Base-by-base conservation (phyloP, 2,113 vertebrate species). In the Regulus satrapa region DNA sequence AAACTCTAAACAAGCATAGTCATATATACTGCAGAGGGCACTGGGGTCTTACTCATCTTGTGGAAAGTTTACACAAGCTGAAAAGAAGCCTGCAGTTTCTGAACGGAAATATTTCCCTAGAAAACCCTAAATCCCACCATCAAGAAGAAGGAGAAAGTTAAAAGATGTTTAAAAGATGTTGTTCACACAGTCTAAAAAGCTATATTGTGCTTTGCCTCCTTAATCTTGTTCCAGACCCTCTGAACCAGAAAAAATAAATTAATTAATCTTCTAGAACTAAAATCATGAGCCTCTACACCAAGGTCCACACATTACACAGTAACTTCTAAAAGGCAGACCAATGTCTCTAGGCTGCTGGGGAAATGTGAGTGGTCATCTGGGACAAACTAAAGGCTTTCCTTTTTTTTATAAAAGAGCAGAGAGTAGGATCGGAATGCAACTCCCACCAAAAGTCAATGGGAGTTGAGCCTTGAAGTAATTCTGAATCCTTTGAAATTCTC, bases 401-500 rank as follows among this genome's bases (percentile, higher is more conserved):
- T 86, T 74, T 73, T 85, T 67, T 73, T 45, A 66, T 34, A 64
- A 91, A 73, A 54, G 52, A 94, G 13, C 45, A 91, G 55, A 75
- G 38, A 91, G 56, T 32, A 87, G 45, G 81, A 89, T 81, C 69
- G 49, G 63, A 95, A 86, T 7, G 6, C n/a, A 89, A 54, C 38
- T 94, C 84, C 80, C 66, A 85, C 84, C 2, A 0, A 66, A 95
- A 96, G 36, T 92, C 84, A 91, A n/a, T 5, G 14, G 74, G 54
- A 91, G 62, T 40, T 76, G 38, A 89, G 89, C 69, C 81, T 81
- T 75, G 24, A 82, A 93, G 87, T 79, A 81, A 80, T 90, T 91
- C 62, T 75, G 76, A 82, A 72, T 7, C 12, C 46, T 96, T 96
- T 93, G 89, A 95, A 95, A 94, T 69, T 88, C 26, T 32, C 71